Conservation (phyloP, 2,113 vertebrate genomes). For the Leiothrix lutea region DNA sequence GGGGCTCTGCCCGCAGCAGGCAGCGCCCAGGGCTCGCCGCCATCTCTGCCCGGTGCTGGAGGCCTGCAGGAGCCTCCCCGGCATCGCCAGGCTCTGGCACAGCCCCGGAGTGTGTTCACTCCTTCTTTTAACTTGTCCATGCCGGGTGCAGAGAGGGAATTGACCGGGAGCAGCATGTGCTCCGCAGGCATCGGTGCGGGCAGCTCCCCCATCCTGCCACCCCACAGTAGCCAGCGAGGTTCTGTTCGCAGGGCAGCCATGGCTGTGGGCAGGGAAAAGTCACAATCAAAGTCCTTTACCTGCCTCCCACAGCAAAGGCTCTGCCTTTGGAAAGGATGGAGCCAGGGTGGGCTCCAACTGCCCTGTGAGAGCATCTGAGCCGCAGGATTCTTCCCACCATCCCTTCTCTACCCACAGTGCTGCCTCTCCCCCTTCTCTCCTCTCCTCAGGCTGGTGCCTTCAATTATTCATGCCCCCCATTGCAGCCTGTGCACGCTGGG, state of each 20-base stretch:
- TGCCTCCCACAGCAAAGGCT: not conserved
- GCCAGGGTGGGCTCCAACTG: not conserved
- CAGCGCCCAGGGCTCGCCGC: accelerated
- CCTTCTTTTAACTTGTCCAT: not conserved
- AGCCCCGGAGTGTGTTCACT: accelerated
- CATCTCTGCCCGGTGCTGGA: not conserved
- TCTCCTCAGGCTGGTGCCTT: conserved; percentile 30
- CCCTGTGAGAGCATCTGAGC: not conserved
- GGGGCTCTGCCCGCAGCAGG: not conserved
- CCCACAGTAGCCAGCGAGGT: not conserved
- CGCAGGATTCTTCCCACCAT: not conserved
- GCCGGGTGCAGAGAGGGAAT: not conserved
- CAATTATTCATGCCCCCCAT: conserved; percentile 73
- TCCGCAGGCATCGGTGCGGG: accelerated
- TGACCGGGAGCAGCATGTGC: not conserved
- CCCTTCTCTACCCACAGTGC: not conserved
- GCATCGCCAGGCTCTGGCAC: not conserved
- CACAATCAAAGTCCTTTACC: not conserved
- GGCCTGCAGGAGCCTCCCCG: not conserved
- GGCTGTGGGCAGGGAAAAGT: not conserved
- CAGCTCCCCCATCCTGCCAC: not conserved
- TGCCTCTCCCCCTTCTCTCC: not conserved
- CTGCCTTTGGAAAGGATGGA: not conserved
- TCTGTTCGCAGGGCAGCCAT: not conserved
- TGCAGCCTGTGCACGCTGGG: conserved; percentile 38